Percentiles rank a stretch among this genome's conserved stretches.
These are phyloP conservation scores for Charaxes varanes DNA, from an alignment of 1,140 invertebrate species.

Conservation along the genomic window DNA sequence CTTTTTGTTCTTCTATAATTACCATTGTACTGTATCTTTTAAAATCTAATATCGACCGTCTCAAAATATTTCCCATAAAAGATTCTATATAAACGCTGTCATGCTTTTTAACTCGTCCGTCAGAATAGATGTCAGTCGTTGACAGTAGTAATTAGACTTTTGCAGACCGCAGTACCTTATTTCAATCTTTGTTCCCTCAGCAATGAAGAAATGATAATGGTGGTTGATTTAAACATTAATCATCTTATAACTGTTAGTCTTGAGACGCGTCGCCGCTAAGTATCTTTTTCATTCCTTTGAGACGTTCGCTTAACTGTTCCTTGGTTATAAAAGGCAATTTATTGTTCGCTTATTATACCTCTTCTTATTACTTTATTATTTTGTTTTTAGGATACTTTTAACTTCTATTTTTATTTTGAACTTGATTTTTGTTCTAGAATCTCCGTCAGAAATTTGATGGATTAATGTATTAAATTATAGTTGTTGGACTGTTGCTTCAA, in stretches of 20 bases:
- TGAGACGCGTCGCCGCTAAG: constrained; percentile 28
- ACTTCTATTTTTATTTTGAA: too few relatives aligned
- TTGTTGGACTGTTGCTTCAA: too few relatives aligned
- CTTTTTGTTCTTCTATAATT: too few relatives aligned
- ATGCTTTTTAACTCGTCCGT: constrained; percentile 16
- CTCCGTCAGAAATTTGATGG: too few relatives aligned
- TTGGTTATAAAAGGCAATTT: constrained; percentile 23
- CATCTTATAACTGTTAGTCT: constrained; percentile 30
- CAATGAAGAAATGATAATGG: constrained; percentile 24
- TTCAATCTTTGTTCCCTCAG: constrained; percentile 30
- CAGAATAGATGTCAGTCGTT: constrained; percentile 10
- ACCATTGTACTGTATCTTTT: too few relatives aligned
- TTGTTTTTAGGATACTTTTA: constrained; percentile 6
- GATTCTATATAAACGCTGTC: constrained; percentile 3
- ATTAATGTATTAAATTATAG: too few relatives aligned
- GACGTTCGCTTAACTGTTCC: constrained; percentile 26
- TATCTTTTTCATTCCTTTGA: constrained; percentile 34
- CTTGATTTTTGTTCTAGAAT: too few relatives aligned
- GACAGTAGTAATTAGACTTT: constrained; percentile 23
- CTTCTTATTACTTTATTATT: constrained; percentile 8
- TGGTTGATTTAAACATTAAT: constrained; percentile 30
- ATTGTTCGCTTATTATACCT: constrained; percentile 13
- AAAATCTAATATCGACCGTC: too few relatives aligned
- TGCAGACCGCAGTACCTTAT: constrained; percentile 13
- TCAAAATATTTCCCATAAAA: constrained; percentile 6